Base-by-base conservation (phyloP, 2,888 invertebrate genomes). In the Lysandra coridon region DNA sequence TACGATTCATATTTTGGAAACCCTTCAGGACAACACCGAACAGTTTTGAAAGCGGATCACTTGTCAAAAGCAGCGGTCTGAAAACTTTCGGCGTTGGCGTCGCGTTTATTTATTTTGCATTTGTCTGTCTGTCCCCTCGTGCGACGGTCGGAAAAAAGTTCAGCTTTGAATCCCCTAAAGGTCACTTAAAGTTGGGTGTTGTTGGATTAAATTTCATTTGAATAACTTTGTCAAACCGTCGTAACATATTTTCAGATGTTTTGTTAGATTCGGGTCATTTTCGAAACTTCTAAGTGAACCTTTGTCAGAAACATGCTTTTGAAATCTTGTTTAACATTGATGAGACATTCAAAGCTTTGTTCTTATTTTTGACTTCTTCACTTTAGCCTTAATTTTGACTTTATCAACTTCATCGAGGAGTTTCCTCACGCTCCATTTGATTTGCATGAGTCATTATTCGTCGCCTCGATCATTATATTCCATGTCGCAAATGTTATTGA, bases 401-500 rank as follows among this genome's bases (percentile, higher is more conserved):
- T 69, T 33, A 14, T 37, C 30, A 33, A 62, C 30, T 69, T 30
- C 4, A 69, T 1, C 17, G 10, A 17, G 0, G 33, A 69, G 5
- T 69, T 69, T 37, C 23, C 33, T 69, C 69, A 69, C 37, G 69
- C 69, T 17, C 33, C 69, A 69, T 69, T 69, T 69, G 69, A 69
- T 69, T 69, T 69, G 69, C 69, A 12, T 64, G 12, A 64, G 14
- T 69, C 69, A 69, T 69, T 69, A 69, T 69, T 69, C 69, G 69
- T 23, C 44, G 74, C 74, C 40, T 74, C 23, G 33, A 78, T 44
- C 69, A 69, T 78, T 73, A 33, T 60, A 78, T 44, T 78, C 40
- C 23, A 40, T 17, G 7, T 78, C 64, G 23, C 30, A 64, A 78
- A 79, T 85, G 84, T 77, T 64, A 79, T 75, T 60, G 64, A 79